Evolutionary conservation across 2,113 vertebrate genomes (phyloP), one percentile per base, ranked within the genome.

Genomic region (Odontophorus gujanensis): DNA sequence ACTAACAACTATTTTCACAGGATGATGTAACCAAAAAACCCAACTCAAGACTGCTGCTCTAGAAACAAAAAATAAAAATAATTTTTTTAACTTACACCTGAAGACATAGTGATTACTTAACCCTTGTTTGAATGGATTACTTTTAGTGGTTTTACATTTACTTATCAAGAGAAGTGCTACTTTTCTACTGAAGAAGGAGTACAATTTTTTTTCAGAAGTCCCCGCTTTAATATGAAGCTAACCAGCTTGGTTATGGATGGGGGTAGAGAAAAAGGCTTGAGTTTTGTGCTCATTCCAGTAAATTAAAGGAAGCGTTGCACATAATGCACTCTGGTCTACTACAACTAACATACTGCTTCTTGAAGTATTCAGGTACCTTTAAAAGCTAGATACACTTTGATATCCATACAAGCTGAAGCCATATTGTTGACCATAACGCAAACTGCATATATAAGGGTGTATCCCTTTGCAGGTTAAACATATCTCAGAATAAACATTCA

Each of bases 1-100:
- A 82, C 87, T 89, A 86, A 87, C 15, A 5, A 34, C 34, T 87
- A 36, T 87, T 95, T 92, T 89, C 43, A 89, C 13, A 82, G 63
- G 77, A 77, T 43, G 76, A 83, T 48, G 11, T 40, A 78, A 34
- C 7, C 32, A 74, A 71, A 93, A 91, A 95, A 83, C 47, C 28
- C 71, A 55, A 87, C 71, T 42, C 48, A 61, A 59, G 47, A 59
- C 36, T 91, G 28, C 38, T 85, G 11, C 42, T 93, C 45, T 76
- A 53, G 28, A 16, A 50, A 26, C 79, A 48, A 47, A 34, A 67
- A 69, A 55, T 40, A 40, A 40, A 40, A 40, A 40, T 40, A 40
- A 12, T 4, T 40, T 11, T 40, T 40, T 12, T 40, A 40, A 40
- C 19, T 12, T 7, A 5, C 42, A 8, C 13, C 14, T 74, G 76